Evolutionary conservation across 2,113 vertebrate species (phyloP).

Genomic region (Aplodontia rufa): DNA sequence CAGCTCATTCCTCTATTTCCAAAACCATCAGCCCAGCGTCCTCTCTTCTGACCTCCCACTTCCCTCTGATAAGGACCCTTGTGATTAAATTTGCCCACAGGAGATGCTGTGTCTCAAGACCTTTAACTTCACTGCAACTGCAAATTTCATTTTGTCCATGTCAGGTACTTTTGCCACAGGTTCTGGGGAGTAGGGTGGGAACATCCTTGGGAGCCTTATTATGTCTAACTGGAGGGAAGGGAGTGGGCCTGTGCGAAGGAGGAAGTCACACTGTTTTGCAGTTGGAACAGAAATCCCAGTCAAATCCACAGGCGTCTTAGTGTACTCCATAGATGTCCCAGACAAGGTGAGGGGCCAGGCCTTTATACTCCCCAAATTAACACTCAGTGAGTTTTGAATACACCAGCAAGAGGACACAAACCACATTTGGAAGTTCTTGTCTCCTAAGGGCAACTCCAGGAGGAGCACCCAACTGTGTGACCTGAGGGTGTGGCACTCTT

Average conservation of each 20-base stretch:
- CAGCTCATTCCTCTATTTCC: background rate
- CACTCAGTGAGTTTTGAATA: background rate
- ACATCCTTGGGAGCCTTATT: background rate
- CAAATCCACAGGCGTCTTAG: background rate
- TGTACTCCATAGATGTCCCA: background rate
- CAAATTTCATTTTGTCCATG: background rate
- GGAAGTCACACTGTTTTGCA: background rate
- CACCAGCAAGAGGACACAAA: background rate
- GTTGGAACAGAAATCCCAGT: background rate
- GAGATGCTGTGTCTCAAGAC: background rate
- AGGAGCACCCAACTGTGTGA: background rate
- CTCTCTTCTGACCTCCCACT: background rate
- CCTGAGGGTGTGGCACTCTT: background rate
- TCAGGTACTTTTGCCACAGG: background rate
- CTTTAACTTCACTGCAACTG: background rate
- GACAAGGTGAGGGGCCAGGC: background rate
- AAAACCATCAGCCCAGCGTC: background rate
- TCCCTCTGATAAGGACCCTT: background rate
- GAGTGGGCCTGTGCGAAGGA: background rate
- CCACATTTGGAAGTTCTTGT: background rate
- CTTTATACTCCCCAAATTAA: background rate
- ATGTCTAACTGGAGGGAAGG: background rate
- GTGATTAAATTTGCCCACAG: background rate
- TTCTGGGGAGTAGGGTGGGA: background rate
- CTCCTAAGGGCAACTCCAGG: background rate